phyloP scores from a whole-genome alignment of 2,113 vertebrate genomes.

The Nycticorax nycticorax region DNA sequence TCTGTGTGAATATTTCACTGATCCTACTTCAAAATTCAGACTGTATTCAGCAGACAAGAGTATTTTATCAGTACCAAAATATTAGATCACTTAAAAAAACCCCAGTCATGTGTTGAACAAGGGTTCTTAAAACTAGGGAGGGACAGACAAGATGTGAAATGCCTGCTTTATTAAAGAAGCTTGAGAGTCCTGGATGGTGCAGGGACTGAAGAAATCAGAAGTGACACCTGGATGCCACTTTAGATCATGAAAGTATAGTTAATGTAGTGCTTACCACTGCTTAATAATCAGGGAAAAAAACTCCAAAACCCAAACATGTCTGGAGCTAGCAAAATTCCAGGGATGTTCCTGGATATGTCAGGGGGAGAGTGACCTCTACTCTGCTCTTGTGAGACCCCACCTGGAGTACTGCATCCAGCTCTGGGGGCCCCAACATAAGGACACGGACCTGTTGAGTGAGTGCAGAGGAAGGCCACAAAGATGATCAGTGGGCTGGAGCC shows the following conservation, averaged over 20 bases:
- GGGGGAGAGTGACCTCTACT: no score
- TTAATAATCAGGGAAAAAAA: not conserved
- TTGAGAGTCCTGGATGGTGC: not conserved
- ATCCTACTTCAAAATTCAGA: not conserved
- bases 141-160: not conserved
- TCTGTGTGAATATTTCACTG: not conserved
- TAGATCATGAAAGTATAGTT: not conserved
- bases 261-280: not conserved
- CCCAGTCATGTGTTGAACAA: not conserved
- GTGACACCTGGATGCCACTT: not conserved
- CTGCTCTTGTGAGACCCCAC: no score
- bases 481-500: no score
- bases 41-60: not conserved
- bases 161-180: not conserved
- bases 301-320: no score
- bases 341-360: not conserved
- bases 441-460: no score
- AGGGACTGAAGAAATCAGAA: not conserved
- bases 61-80: not conserved
- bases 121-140: not conserved
- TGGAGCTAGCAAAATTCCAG: not conserved
- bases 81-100: not conserved
- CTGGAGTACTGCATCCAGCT: no score
- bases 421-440: no score
- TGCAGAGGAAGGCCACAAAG: no score